Conservation (phyloP, 2,888 invertebrate genomes). For the Tetheella fluctuosa region DNA sequence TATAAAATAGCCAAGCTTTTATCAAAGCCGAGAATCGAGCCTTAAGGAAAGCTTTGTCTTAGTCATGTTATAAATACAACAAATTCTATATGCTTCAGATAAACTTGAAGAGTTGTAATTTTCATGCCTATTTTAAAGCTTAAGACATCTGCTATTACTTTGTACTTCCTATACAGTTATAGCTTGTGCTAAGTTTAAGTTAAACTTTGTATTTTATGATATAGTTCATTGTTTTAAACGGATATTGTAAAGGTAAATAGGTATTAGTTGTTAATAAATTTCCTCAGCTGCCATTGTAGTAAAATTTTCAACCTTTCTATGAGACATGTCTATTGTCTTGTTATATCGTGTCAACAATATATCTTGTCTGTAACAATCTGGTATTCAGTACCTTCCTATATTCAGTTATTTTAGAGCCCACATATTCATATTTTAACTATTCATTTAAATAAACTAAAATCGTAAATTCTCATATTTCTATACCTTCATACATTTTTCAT, state of each 20-base stretch:
- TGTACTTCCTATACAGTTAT: not conserved
- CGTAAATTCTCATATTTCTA: no score
- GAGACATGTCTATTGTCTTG: not conserved
- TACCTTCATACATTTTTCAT: no score
- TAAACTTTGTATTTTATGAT: not conserved
- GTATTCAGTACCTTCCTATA: not conserved
- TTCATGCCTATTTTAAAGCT: conserved; percentile 1
- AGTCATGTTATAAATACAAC: not conserved
- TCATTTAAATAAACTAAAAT: no score
- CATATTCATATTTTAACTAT: no score
- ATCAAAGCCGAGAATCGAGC: not conserved
- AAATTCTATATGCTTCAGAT: not conserved
- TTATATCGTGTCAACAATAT: not conserved
- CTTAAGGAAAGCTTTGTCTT: not conserved
- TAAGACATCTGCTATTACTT: not conserved
- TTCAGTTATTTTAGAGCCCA: no score
- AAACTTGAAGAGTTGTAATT: not conserved
- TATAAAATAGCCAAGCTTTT: not conserved
- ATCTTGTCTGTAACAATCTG: not conserved
- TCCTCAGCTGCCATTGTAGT: not conserved
- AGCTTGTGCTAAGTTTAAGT: not conserved
- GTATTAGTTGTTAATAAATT: not conserved
- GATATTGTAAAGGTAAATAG: conserved; percentile 1
- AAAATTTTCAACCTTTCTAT: not conserved
- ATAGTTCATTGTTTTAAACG: not conserved